Evolutionary conservation across 1,140 invertebrate genomes (phyloP), one percentile per base, ranked within the genome.

Genomic region (Cotesia typhae): DNA sequence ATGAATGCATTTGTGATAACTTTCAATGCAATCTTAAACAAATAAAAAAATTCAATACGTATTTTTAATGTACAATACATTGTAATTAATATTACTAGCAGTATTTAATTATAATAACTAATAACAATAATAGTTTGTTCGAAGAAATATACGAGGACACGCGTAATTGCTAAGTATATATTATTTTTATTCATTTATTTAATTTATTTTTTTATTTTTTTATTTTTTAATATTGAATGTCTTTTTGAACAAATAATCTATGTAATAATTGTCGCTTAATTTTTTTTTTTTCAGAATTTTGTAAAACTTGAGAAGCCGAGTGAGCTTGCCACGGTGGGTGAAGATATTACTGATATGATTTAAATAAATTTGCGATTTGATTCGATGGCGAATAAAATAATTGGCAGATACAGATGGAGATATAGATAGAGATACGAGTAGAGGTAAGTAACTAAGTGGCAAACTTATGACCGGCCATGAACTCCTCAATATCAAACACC

Each of bases 1-100:
- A 81, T 84, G 80, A 80, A 82, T 76, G 82, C 82, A 85, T 85
- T 82, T 82, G 80, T 78, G 76, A 77, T 77, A 79, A 78, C 67
- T 75, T 61, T 68, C 67, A 53, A 76, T 63, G 63, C 72, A 74
- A 72, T 80, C 81, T 83, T 77, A 28, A 74, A 82, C 77, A 66
- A 57, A 64, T 38, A 70, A 72, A 66, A 55, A 57, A 38, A 37
- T 36, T 47, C 41, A 47, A 47, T 47, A 47, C 41, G 41, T 10
- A 47, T 47, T 47, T 47, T 47, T 6, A 47, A 47, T 47, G 41
- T 47, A 47, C 10, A 47, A 47, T 47, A 47, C 41, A 47, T 47
- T 10, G 41, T 10, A 47, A 52, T 35, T 53, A 67, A 28, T 20
- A 55, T 61, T 61, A 61, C 7, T 61, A 10, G 9, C 7, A 35